Base-by-base conservation (phyloP, 2,888 invertebrate genomes). In the Automeris io region DNA sequence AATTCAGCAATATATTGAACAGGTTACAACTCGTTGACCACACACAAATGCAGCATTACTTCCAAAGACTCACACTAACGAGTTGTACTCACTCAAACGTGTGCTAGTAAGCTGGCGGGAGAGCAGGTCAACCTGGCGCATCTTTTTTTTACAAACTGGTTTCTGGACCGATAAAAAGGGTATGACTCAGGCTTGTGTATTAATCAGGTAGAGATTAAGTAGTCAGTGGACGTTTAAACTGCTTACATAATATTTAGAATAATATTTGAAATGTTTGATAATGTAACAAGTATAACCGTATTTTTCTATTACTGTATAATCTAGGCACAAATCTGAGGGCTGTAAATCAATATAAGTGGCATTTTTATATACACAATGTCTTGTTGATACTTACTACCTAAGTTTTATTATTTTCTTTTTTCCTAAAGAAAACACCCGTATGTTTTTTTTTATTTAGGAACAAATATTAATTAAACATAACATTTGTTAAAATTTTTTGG, bases 1-100 rank as follows among this genome's bases (percentile, higher is more conserved):
- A 81, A 85, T 83, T 83, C 78, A 85, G 63, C 69, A 66, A 69
- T n/a, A n/a, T 66, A 64, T 58, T 58, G 74, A 81, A 82, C 85
- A 80, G 78, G 83, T 83, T 80, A 69, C 67, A 62, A 73, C 75
- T 75, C 58, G 77, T 64, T 70, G 49, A 53, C 69, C 73, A 42
- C 75, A 76, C 75, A 76, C 72, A 54, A 35, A 47, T 49, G 45
- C 41, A 57, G 35, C 33, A 39, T 36, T 43, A 26, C n/a, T 8
- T 33, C n/a, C 8, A 29, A 21, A 26, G 5, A 49, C 44, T 45
- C 42, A 48, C 45, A 58, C 46, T 35, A 51, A 47, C 45, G 38
- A 37, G 47, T 41, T 43, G 50, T 53, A 60, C 68, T 43, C 68
- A 66, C 70, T 68, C 67, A 49, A 25, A 33, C 22, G 38, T 31